Evolutionary conservation across 2,113 vertebrate genomes (phyloP).

Genomic region (Pristiophorus japonicus): DNA sequence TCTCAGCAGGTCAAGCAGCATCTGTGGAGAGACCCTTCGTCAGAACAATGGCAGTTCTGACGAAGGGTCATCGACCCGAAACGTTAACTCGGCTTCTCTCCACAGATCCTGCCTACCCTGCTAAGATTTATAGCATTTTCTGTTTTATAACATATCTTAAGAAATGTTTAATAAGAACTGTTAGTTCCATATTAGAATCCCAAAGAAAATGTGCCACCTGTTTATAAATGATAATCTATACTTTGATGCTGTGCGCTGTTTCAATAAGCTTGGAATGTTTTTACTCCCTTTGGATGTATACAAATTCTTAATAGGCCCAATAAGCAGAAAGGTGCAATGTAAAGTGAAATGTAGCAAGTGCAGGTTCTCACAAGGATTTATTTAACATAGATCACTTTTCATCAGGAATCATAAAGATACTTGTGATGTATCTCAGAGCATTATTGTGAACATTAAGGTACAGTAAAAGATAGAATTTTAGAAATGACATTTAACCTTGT

Average conservation of each 20-base stretch:
- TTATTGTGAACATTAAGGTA: background rate
- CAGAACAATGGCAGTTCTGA: too few relatives aligned
- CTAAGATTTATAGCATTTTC: too few relatives aligned
- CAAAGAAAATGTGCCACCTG: background rate
- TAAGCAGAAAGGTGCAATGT: background rate
- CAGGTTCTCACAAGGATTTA: background rate
- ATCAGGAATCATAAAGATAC: background rate
- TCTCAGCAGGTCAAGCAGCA: too few relatives aligned
- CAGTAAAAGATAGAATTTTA: background rate
- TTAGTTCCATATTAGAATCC: background rate
- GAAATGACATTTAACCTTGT: background rate
- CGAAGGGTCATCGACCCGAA: too few relatives aligned
- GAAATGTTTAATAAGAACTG: conserved; percentile 28
- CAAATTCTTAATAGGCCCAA: background rate
- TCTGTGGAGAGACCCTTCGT: too few relatives aligned
- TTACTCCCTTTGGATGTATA: background rate
- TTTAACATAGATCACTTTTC: background rate
- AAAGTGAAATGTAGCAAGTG: background rate
- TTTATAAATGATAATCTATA: conserved; percentile 13
- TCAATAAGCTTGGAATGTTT: background rate
- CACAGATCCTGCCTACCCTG: too few relatives aligned
- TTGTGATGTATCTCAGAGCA: background rate
- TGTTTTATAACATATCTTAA: conserved; percentile 46
- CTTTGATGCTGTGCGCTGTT: background rate
- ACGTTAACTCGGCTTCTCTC: too few relatives aligned